These are phyloP conservation scores for Dryomyza anilis DNA, from an alignment of 2,888 invertebrate species.

Conservation along the genomic window DNA sequence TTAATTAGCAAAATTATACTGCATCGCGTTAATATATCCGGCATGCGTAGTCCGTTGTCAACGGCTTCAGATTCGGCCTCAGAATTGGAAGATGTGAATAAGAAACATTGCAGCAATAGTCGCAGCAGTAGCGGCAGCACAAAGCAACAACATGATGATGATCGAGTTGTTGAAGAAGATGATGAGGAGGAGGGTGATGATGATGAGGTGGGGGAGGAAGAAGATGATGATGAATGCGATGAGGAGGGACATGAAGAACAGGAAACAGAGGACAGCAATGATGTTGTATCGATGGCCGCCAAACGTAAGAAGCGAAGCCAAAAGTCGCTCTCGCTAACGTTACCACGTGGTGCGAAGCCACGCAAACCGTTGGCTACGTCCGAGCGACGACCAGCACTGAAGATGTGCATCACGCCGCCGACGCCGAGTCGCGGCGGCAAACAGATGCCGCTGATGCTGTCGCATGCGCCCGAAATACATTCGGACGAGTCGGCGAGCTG, in stretches of 20 bases:
- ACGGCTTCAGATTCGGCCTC: constrained; percentile 36
- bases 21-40: constrained; percentile 43
- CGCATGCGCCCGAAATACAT: constrained; percentile 44
- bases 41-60: constrained; percentile 27
- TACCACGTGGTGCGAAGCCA: constrained; percentile 38
- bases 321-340: constrained; percentile 31
- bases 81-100: constrained; percentile 34
- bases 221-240: constrained; percentile 25
- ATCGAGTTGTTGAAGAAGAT: too few relatives aligned
- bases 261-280: constrained; percentile 37
- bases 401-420: constrained; percentile 36
- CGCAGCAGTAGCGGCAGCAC: neutral
- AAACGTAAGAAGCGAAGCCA: constrained; percentile 37
- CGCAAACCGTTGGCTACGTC: constrained; percentile 31
- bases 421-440: constrained; percentile 40
- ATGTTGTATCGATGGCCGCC: neutral
- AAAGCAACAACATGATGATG: too few relatives aligned
- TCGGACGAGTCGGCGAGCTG: constrained; percentile 46
- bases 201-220: constrained; percentile 35
- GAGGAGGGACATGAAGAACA: constrained; percentile 22
- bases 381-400: constrained; percentile 29
- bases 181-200: constrained; percentile 29
- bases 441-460: constrained; percentile 42
- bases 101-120: neutral
- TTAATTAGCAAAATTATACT: constrained; percentile 53